phyloP scores from a whole-genome alignment of 2,888 invertebrate genomes.

The Drosophila picticornis region DNA sequence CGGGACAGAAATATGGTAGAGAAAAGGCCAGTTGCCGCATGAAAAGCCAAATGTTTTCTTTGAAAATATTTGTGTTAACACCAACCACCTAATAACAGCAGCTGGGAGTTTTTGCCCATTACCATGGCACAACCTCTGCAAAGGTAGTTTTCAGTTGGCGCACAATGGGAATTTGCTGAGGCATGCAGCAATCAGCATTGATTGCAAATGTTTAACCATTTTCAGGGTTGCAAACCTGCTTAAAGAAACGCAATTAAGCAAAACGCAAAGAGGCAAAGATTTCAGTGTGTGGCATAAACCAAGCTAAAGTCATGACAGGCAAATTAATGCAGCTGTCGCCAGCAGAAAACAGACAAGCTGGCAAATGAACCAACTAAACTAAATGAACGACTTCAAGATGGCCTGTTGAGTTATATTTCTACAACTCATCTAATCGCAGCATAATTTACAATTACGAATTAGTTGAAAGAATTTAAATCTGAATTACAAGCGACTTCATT shows the following conservation, averaged over 20 bases:
- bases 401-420: neutral
- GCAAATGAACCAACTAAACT: neutral
- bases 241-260: constrained; percentile 50
- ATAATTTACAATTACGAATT: neutral
- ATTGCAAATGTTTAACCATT: constrained; percentile 39
- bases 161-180: constrained; percentile 31
- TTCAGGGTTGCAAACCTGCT: constrained; percentile 29
- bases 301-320: constrained; percentile 55
- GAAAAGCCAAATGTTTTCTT: constrained; percentile 72
- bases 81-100: constrained; percentile 43
- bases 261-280: constrained; percentile 22
- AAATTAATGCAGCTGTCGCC: constrained; percentile 63
- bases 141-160: constrained; percentile 20
- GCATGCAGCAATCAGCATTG: constrained; percentile 45
- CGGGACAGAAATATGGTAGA: constrained; percentile 8
- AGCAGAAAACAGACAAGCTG: constrained; percentile 21
- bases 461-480: neutral
- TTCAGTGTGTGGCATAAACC: constrained; percentile 42
- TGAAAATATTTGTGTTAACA: constrained; percentile 77
- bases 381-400: constrained; percentile 8
- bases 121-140: constrained; percentile 6
- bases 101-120: constrained; percentile 47
- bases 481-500: neutral
- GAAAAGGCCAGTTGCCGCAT: constrained; percentile 13
- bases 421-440: neutral